Conservation (phyloP, 2,888 invertebrate species). For the Lasioglossum figueresi region DNA sequence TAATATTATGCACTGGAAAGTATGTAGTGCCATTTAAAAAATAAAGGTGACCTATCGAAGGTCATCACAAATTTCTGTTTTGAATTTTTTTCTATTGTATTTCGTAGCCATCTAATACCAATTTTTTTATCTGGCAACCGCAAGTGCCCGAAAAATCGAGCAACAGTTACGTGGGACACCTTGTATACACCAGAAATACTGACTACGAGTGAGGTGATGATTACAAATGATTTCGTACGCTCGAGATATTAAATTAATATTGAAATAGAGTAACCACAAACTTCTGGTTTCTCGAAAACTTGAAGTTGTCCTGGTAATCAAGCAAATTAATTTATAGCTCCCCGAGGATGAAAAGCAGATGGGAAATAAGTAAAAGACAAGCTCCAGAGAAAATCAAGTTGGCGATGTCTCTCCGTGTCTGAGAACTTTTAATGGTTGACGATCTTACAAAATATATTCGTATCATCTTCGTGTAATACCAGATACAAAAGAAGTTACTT, state of each 20-base stretch:
- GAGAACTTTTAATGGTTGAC: slow-evolving; percentile 33
- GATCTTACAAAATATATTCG: not conserved
- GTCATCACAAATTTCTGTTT: too few species aligned
- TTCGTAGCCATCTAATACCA: too few species aligned
- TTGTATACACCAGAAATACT: not conserved
- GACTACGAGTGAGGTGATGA: not conserved
- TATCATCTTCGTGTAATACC: not conserved
- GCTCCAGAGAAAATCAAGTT: slow-evolving; percentile 57
- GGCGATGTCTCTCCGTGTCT: slow-evolving; percentile 23
- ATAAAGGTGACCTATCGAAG: too few species aligned
- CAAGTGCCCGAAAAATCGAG: too few species aligned
- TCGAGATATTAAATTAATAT: slow-evolving; percentile 45
- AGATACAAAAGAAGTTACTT: not conserved
- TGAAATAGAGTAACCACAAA: slow-evolving; percentile 28
- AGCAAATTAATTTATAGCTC: slow-evolving; percentile 67
- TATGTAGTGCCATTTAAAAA: too few species aligned
- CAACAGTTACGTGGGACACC: too few species aligned
- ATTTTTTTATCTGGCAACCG: too few species aligned
- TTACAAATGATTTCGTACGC: slow-evolving; percentile 18
- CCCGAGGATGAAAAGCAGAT: slow-evolving; percentile 52
- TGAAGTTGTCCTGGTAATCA: slow-evolving; percentile 35
- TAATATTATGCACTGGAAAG: too few species aligned
- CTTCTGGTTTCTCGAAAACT: slow-evolving; percentile 38
- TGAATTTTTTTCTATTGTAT: too few species aligned
- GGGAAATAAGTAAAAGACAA: slow-evolving; percentile 58